Conservation (phyloP, 2,888 invertebrate genomes). For the Micropterix aruncella region DNA sequence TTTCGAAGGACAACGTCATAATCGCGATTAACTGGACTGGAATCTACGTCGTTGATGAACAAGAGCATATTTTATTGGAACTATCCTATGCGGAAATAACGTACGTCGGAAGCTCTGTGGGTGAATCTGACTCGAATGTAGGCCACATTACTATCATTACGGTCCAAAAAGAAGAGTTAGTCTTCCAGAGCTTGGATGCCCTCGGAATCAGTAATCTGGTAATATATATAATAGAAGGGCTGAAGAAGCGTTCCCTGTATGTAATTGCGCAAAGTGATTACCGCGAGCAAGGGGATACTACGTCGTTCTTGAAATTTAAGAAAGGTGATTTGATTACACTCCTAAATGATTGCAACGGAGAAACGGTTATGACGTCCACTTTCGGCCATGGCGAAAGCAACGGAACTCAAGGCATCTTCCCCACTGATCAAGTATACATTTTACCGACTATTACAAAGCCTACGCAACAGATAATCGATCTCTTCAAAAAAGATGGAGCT, state of each 20-base stretch:
- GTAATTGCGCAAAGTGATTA: conserved; percentile 59
- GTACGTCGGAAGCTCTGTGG: conserved; percentile 48
- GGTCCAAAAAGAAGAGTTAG: conserved; percentile 77
- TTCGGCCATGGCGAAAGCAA: conserved; percentile 63
- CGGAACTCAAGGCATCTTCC: conserved; percentile 66
- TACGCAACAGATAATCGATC: conserved; percentile 46
- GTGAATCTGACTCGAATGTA: conserved; percentile 32
- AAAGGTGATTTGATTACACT: conserved; percentile 76
- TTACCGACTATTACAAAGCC: conserved; percentile 72
- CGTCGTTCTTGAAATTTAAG: conserved; percentile 42
- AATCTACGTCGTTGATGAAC: conserved; percentile 82
- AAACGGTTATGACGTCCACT: conserved; percentile 53
- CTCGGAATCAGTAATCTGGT: conserved; percentile 74
- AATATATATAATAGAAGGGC: conserved; percentile 70
- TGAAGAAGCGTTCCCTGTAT: conserved; percentile 74
- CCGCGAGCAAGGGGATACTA: conserved; percentile 37
- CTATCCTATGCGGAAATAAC: conserved; percentile 76
- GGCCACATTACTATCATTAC: conserved; percentile 67
- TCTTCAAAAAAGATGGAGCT: conserved; percentile 44
- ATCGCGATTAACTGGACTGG: conserved; percentile 93
- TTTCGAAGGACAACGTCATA: conserved; percentile 61
- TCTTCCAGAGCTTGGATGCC: conserved; percentile 80
- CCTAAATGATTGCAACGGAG: conserved; percentile 60
- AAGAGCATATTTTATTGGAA: conserved; percentile 81
- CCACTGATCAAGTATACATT: conserved; percentile 75